Base-by-base conservation (phyloP, 1,140 invertebrate genomes). In the Drosophila quadrilineata region DNA sequence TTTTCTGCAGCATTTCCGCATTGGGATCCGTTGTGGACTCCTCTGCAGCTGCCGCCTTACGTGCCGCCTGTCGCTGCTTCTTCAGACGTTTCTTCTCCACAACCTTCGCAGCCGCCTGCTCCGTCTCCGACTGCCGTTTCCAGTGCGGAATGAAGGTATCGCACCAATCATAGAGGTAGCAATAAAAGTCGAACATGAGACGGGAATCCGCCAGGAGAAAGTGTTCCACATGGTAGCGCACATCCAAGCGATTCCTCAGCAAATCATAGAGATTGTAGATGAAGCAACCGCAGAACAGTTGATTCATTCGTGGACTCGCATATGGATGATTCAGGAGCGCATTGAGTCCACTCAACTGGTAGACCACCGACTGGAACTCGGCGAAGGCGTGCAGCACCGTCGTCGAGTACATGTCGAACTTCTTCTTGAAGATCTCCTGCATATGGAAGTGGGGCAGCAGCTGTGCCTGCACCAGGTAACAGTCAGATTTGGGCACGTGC, bases 251-350 rank as follows among this genome's bases (percentile, higher is more conserved):
- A 46, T 89, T 90, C 52, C 91, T 91, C 41, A 94, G 90, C 70
- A 92, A 91, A 40, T 89, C 77, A 68, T 92, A 93, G 5, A 95
- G 89, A 91, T 95, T 95, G 71, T 95, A 96, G 2, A 94, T 69
- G 79, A 95, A 93, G 4, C 94, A 94, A 0, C 95, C 94, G 90
- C 95, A 94, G 65, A 91, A 95, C 40, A 93, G 90, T 68, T 92
- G 91, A 35, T 90, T 91, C 76, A 93, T 90, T 28, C 89, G 88
- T 26, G 91, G 91, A 71, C 89, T 80, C 52, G 89, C 63, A 69
- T 92, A 93, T 0, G 93, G 93, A 62, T 88, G 89, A 16, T 90
- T 84, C n/a, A 95, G 90, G 16, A 95, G 72, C 0, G 89, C 89
- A 90, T 95, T 95, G 10, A 96, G 89, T 56, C 92, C 89, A 64